A percentile compares a stretch with the other conserved stretches of the same genome.
phyloP scores from a whole-genome alignment of 2,113 vertebrate species.

The Ciconia stormi region DNA sequence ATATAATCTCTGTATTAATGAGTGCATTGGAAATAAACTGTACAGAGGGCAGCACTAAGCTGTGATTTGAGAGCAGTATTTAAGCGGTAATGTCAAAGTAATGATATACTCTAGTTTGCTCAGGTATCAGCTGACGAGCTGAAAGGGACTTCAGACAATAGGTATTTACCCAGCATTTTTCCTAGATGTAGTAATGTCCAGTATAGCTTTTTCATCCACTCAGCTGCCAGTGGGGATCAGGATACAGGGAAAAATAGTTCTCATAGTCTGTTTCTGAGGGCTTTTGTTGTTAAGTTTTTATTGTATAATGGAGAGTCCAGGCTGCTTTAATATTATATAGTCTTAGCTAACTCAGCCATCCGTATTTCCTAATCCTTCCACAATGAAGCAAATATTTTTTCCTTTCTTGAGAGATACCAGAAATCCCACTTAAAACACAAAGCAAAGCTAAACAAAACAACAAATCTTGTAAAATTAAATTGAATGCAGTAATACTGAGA shows the following conservation, averaged over 20 bases:
- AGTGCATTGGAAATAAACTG: neutral
- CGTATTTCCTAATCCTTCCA: neutral
- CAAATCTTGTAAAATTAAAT: neutral
- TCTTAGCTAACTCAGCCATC: neutral
- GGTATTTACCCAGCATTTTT: neutral
- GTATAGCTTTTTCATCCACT: neutral
- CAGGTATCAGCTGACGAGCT: neutral
- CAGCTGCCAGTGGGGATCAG: neutral
- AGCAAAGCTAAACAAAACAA: neutral
- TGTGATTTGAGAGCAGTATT: neutral
- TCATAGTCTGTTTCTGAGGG: neutral
- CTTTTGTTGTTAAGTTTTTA: neutral
- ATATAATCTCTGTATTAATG: neutral
- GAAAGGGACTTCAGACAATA: neutral
- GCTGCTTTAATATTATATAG: neutral
- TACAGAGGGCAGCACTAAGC: accelerated
- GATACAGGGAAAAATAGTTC: neutral
- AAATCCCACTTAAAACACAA: neutral
- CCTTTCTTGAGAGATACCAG: neutral
- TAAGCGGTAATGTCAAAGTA: neutral
- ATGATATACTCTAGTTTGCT: neutral
- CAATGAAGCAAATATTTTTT: neutral
- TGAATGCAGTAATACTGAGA: neutral
- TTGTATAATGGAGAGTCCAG: neutral
- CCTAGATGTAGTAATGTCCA: neutral